A percentile compares a stretch with the other conserved stretches of the same genome.
Conservation (phyloP, 2,888 invertebrate species). For the Julus scanicus region DNA sequence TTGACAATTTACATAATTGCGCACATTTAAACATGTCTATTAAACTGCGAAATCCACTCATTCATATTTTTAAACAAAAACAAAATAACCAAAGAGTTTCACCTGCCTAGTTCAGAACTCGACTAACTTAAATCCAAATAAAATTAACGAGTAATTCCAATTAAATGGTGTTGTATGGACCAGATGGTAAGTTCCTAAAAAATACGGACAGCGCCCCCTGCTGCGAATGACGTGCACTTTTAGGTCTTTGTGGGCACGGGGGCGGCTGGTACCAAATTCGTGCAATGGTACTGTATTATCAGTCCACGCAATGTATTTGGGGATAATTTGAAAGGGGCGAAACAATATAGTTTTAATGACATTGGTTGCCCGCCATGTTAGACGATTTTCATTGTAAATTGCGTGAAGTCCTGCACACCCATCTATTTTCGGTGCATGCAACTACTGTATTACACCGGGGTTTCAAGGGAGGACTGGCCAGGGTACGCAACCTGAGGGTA, state of each 20-base stretch:
- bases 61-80: no score
- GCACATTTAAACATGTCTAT: no score
- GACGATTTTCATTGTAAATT: not conserved
- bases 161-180: not conserved
- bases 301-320: not conserved
- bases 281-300: not conserved
- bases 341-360: not conserved
- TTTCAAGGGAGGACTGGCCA: not conserved
- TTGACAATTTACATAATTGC: no score
- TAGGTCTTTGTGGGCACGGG: not conserved
- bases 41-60: no score
- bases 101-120: not conserved
- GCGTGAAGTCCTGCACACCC: not conserved
- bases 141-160: not conserved
- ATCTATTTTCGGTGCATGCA: not conserved
- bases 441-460: not conserved
- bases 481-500: constrained; percentile 15
- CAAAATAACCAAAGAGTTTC: not conserved
- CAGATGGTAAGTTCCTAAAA: not conserved
- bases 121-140: not conserved
- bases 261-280: not conserved
- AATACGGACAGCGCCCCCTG: not conserved
- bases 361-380: constrained; percentile 6
- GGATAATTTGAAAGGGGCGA: not conserved
- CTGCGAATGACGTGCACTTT: not conserved